Conservation (phyloP, 2,113 vertebrate species). For the Phodopus roborovskii region DNA sequence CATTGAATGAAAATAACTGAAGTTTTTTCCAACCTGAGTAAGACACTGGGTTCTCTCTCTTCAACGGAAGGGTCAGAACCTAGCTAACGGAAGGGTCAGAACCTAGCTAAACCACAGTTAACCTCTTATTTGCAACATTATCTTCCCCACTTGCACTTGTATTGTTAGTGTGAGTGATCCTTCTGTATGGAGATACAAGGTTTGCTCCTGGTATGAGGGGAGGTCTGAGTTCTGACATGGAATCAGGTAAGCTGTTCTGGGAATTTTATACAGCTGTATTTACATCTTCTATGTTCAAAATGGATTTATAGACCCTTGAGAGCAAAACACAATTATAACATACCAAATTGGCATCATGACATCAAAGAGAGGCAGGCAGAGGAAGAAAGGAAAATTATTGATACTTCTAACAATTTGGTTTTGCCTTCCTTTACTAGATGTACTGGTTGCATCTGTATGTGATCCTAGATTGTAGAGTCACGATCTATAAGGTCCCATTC, state of each 20-base stretch:
- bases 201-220: background rate
- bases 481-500: too few species aligned
- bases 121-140: too few species aligned
- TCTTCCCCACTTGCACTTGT: background rate
- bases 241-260: background rate
- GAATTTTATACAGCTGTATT: background rate
- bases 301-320: background rate
- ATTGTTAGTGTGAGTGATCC: background rate
- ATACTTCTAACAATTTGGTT: background rate
- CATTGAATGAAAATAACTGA: background rate
- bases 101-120: background rate
- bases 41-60: background rate
- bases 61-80: background rate
- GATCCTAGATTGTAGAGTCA: background rate
- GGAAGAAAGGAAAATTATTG: background rate
- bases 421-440: background rate
- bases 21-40: background rate
- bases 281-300: background rate
- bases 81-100: background rate
- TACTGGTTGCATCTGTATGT: background rate
- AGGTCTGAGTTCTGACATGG: background rate
- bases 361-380: background rate
- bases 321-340: background rate
- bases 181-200: background rate
- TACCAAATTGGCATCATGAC: background rate